phyloP scores from a whole-genome alignment of 2,888 invertebrate genomes.

The Apamea sordens region DNA sequence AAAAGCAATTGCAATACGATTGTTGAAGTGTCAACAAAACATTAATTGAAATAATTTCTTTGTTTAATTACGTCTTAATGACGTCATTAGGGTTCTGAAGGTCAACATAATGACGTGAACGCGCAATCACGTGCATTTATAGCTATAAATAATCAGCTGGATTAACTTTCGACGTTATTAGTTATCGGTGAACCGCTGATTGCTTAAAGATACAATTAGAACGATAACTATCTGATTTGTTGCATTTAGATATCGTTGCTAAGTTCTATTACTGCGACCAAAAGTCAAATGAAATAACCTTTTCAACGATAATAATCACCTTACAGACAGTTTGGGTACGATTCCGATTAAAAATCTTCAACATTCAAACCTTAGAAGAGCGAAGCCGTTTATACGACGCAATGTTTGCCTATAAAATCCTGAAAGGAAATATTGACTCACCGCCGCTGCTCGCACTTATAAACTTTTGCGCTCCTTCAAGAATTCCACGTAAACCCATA shows the following conservation, averaged over 20 bases:
- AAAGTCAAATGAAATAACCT: constrained; percentile 3
- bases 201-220: constrained; percentile 22
- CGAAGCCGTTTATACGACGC: too few relatives aligned
- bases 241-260: constrained; percentile 10
- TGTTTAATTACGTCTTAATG: constrained; percentile 17
- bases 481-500: too few relatives aligned
- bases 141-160: constrained; percentile 44
- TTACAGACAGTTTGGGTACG: not conserved
- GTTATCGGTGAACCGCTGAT: constrained; percentile 32
- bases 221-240: constrained; percentile 21
- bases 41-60: constrained; percentile 12
- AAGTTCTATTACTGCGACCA: not conserved
- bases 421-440: too few relatives aligned
- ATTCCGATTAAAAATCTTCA: too few relatives aligned
- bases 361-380: too few relatives aligned
- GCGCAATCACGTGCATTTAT: constrained; percentile 26
- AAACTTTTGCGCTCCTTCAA: too few relatives aligned
- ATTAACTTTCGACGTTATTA: constrained; percentile 46
- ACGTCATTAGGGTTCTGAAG: constrained; percentile 35
- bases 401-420: too few relatives aligned
- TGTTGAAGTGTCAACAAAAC: constrained; percentile 14
- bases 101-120: constrained; percentile 36
- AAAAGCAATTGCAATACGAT: constrained; percentile 3
- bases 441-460: too few relatives aligned
- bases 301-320: not conserved